A percentile compares a stretch with the other conserved stretches of the same genome.
Evolutionary conservation across 1,140 invertebrate species (phyloP).

Genomic region (Reticulitermes speratus): DNA sequence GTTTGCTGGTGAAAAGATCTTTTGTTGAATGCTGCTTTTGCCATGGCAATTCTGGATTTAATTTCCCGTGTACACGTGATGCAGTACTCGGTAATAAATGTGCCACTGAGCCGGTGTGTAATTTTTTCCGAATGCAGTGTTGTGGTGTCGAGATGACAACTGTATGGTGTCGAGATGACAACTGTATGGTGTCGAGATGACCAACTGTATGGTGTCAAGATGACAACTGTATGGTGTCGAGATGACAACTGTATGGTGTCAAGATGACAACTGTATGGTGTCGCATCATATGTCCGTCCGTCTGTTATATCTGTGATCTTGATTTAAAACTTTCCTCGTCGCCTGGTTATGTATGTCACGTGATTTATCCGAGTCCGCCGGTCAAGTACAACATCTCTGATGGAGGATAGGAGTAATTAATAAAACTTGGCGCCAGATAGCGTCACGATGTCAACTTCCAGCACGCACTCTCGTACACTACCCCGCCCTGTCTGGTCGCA

Average conservation of each 20-base stretch:
- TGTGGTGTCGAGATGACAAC: background rate
- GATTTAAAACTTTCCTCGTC: background rate
- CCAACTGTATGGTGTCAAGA: background rate
- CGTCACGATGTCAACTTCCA: background rate
- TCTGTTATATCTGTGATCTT: background rate
- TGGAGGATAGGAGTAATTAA: background rate
- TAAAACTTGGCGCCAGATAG: background rate
- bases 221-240: background rate
- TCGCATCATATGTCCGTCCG: conserved; percentile 3
- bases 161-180: background rate
- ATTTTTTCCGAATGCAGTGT: background rate
- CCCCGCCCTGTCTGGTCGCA: background rate
- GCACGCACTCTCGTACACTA: conserved; percentile 7
- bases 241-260: background rate
- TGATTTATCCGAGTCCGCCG: conserved; percentile 13
- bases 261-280: background rate
- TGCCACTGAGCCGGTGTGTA: background rate
- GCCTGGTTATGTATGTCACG: background rate
- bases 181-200: background rate
- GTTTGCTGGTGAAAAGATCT: too few species aligned
- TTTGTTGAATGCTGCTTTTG: too few species aligned
- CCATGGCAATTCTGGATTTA: too few species aligned
- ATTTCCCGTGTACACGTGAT: too few species aligned
- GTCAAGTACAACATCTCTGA: background rate
- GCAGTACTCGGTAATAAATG: too few species aligned